Conservation (phyloP, 2,888 invertebrate species). For the Escarpia spicata region DNA sequence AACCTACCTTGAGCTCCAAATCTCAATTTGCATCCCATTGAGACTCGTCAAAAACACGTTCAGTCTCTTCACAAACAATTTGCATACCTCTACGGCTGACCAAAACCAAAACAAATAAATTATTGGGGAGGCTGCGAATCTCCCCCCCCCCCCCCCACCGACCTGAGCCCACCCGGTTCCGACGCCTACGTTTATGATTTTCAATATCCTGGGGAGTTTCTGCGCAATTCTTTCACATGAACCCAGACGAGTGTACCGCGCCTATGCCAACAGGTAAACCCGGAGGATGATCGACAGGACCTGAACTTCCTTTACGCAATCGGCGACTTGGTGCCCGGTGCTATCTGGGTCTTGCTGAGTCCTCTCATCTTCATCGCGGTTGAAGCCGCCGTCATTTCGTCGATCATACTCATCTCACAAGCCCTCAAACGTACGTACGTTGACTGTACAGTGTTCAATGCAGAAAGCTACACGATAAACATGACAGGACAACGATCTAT, state of each 20-base stretch:
- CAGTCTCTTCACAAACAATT: too few species aligned
- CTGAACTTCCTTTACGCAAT: background rate
- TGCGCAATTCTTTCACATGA: background rate
- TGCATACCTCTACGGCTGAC: too few species aligned
- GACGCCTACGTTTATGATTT: background rate
- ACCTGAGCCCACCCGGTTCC: too few species aligned
- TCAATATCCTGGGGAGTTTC: background rate
- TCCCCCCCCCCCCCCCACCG: too few species aligned
- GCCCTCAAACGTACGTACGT: background rate
- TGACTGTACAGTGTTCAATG: background rate
- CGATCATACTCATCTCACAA: background rate
- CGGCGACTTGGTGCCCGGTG: background rate
- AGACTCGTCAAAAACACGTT: too few species aligned
- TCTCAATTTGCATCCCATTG: too few species aligned
- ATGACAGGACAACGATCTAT: background rate
- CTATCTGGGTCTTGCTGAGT: background rate
- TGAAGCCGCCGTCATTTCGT: background rate
- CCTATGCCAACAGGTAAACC: background rate
- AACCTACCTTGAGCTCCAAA: too few species aligned
- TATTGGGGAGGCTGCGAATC: too few species aligned
- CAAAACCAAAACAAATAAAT: too few species aligned
- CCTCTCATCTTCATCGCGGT: background rate
- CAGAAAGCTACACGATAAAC: background rate
- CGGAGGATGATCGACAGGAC: background rate
- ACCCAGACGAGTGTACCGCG: background rate